Evolutionary conservation across 2,888 invertebrate species (phyloP).

Genomic region (Leucoma salicis): DNA sequence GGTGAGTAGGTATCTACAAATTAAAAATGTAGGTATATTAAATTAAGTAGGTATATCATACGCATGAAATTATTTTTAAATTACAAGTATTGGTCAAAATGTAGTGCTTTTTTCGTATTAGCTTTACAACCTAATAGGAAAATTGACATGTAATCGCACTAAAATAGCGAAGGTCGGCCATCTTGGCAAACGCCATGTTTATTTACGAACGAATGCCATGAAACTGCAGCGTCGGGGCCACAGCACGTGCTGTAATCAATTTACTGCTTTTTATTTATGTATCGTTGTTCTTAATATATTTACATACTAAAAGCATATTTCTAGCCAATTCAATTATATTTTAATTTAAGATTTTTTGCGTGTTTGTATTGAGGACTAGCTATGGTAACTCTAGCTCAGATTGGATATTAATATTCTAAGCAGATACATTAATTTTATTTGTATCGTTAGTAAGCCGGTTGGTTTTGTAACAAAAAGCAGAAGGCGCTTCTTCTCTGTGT

Average conservation of each 20-base stretch:
- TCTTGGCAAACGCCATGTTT: conserved; percentile 76
- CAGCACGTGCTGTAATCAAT: conserved; percentile 67
- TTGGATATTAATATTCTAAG: too few species aligned
- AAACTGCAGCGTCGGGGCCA: conserved; percentile 66
- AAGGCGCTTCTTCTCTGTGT: too few species aligned
- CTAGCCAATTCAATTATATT: too few species aligned
- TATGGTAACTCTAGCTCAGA: too few species aligned
- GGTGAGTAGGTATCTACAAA: neutral
- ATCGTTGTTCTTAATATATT: conserved; percentile 2
- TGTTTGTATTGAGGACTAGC: too few species aligned
- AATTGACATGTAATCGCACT: conserved; percentile 58
- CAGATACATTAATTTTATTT: too few species aligned
- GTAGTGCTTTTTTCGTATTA: conserved; percentile 35
- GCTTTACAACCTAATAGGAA: conserved; percentile 52
- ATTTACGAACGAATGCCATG: conserved; percentile 78
- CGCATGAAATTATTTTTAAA: neutral
- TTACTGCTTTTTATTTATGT: conserved; percentile 30
- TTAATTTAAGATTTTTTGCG: too few species aligned
- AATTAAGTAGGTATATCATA: neutral
- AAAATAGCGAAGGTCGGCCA: conserved; percentile 78
- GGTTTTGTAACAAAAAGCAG: too few species aligned
- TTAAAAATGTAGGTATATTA: neutral
- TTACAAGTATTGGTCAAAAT: neutral
- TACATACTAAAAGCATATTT: too few species aligned
- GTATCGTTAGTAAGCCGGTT: too few species aligned